Conservation (phyloP, 2,113 vertebrate genomes). For the Pterocles gutturalis region DNA sequence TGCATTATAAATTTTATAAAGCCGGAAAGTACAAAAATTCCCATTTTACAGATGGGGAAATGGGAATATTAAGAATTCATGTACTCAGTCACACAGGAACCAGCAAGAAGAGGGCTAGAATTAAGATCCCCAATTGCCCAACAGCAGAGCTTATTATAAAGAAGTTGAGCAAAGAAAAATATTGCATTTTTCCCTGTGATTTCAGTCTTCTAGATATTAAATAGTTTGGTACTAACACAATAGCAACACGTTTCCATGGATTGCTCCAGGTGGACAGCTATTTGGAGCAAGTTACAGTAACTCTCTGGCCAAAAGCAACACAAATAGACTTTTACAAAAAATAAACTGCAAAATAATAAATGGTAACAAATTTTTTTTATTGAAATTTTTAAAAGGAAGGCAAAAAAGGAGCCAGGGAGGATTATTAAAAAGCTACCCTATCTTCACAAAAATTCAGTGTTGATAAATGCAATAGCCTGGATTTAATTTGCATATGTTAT, state of each 20-base stretch:
- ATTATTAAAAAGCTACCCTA: constrained; percentile 56
- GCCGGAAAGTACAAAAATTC: constrained; percentile 61
- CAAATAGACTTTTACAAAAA: constrained; percentile 58
- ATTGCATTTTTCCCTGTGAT: constrained; percentile 33
- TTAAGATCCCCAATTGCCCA: constrained; percentile 55
- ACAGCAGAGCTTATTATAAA: constrained; percentile 56
- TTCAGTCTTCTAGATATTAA: constrained; percentile 56
- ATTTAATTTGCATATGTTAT: constrained; percentile 56
- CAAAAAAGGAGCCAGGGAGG: constrained; percentile 52
- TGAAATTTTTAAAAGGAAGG: constrained; percentile 52
- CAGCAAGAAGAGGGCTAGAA: constrained; percentile 15
- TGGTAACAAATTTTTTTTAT: not conserved
- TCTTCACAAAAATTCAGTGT: constrained; percentile 61
- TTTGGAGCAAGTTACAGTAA: constrained; percentile 56
- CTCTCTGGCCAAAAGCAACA: constrained; percentile 46
- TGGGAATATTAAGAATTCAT: constrained; percentile 66
- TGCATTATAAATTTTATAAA: constrained; percentile 68
- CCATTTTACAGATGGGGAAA: constrained; percentile 58
- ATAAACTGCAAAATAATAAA: constrained; percentile 66
- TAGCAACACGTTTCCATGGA: constrained; percentile 52
- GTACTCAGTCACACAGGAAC: constrained; percentile 47
- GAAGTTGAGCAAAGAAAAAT: constrained; percentile 46
- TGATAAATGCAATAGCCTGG: constrained; percentile 46
- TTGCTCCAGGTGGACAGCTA: constrained; percentile 52
- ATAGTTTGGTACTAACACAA: constrained; percentile 53